Evolutionary conservation across 2,888 invertebrate genomes (phyloP), one percentile per base, ranked within the genome.

Genomic region (Euphydryas editha): DNA sequence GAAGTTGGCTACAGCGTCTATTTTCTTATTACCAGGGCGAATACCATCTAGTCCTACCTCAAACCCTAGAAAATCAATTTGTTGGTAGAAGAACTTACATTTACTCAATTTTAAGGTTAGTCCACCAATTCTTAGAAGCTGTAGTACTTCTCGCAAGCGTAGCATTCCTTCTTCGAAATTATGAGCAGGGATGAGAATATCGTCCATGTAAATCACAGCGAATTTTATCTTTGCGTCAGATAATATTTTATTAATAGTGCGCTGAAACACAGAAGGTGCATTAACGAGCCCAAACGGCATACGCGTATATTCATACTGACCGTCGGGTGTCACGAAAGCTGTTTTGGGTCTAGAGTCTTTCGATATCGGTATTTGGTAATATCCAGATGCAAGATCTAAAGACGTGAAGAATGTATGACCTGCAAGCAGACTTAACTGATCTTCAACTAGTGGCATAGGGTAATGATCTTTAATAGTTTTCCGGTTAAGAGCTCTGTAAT

Each of bases 41-140:
- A 58, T 21, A 20, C 51, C 61, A 13, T 51, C n/a, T 1, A 21
- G 13, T 13, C 47, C n/a, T 42, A 61, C 42, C 51, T 61, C 51
- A 51, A 51, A 54, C 15, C 51, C 51, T 11, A 62, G 20, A 62
- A 39, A 30, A 20, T 24, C 42, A 10, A 71, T 60, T 20, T 72
- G 56, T 11, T 63, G 67, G 17, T 72, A 24, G 24, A 24, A 24
- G 6, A 24, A 24, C 24, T 24, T 24, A 24, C 24, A 24, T 24
- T 24, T 24, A 6, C 6, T 24, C 6, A 24, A 24, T 24, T 24
- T 24, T 24, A 24, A 24, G 24, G 24, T 24, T 2, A 24, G 24
- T 24, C 24, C 24, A 24, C 24, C 24, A 24, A 24, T 24, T 24
- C 24, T 2, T 24, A 24, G 6, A 4, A 24, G 24, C 24, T 24